Evolutionary conservation across 1,140 invertebrate species (phyloP).

Genomic region (Lasioglossum baleicum): DNA sequence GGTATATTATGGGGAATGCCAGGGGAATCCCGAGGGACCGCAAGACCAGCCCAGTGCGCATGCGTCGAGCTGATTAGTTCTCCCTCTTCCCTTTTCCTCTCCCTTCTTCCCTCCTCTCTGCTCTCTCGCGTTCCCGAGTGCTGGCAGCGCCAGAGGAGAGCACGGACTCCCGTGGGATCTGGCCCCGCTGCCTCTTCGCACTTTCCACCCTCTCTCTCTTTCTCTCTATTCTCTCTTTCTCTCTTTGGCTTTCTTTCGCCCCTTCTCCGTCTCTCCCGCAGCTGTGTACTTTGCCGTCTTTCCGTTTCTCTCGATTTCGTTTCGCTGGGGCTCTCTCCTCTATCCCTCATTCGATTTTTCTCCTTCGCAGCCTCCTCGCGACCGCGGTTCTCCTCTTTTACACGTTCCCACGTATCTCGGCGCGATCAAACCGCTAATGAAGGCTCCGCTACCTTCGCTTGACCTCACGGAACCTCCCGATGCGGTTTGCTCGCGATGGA

Average conservation of each 20-base stretch:
- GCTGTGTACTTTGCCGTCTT: conserved; percentile 29
- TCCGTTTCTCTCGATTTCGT: conserved; percentile 33
- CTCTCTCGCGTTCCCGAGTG: conserved; percentile 67
- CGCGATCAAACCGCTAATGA: conserved; percentile 62
- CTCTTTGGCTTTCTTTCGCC: conserved; percentile 10
- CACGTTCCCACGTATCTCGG: conserved; percentile 59
- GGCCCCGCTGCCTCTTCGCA: conserved; percentile 70
- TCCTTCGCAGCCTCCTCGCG: neutral
- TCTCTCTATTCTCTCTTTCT: conserved; percentile 46
- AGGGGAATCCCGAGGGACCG: conserved; percentile 72
- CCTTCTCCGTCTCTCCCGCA: conserved; percentile 1
- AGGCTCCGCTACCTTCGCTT: neutral
- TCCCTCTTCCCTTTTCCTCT: conserved; percentile 47
- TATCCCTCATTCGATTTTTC: conserved; percentile 4
- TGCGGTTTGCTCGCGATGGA: too few relatives aligned
- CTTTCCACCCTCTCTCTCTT: conserved; percentile 42
- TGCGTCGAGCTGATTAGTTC: conserved; percentile 78
- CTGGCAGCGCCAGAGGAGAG: conserved; percentile 74
- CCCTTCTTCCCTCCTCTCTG: conserved; percentile 23
- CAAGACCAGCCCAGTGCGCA: conserved; percentile 70
- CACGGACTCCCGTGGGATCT: conserved; percentile 73
- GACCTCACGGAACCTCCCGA: too few relatives aligned
- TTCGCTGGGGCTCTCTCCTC: neutral
- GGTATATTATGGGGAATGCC: conserved; percentile 74
- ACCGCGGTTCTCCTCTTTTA: conserved; percentile 34